These are phyloP conservation scores for Muscicapa adusta DNA, from an alignment of 2,113 vertebrate species.

Conservation along the genomic window DNA sequence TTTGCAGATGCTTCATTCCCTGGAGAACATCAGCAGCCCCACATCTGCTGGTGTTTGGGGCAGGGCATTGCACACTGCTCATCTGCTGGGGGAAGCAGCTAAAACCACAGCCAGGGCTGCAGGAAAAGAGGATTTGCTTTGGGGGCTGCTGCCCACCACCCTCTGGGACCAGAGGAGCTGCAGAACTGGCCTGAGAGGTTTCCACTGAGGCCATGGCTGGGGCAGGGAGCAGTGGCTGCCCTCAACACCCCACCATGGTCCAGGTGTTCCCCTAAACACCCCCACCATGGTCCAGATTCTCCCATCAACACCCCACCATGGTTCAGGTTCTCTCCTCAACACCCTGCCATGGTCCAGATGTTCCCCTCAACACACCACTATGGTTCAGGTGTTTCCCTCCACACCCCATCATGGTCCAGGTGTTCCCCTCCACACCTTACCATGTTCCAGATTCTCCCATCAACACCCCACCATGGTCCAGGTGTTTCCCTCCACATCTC, in stretches of 20 bases:
- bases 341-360: accelerated
- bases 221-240: not conserved
- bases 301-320: accelerated
- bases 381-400: not conserved
- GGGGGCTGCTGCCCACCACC: not conserved
- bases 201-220: accelerated
- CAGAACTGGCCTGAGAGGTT: not conserved
- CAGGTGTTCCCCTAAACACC: not conserved
- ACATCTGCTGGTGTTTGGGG: not conserved
- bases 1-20: not conserved
- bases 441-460: not conserved
- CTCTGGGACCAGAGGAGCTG: not conserved
- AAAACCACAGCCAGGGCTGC: not conserved
- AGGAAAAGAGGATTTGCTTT: not conserved
- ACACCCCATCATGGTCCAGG: too few species aligned
- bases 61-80: not conserved
- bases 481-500: accelerated
- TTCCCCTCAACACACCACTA: accelerated
- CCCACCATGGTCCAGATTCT: not conserved
- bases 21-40: not conserved
- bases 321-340: not conserved
- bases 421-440: accelerated
- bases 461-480: accelerated
- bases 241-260: too few species aligned
- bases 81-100: not conserved